Conservation (phyloP, 2,113 vertebrate species). For the Microcebus lehilahytsara region DNA sequence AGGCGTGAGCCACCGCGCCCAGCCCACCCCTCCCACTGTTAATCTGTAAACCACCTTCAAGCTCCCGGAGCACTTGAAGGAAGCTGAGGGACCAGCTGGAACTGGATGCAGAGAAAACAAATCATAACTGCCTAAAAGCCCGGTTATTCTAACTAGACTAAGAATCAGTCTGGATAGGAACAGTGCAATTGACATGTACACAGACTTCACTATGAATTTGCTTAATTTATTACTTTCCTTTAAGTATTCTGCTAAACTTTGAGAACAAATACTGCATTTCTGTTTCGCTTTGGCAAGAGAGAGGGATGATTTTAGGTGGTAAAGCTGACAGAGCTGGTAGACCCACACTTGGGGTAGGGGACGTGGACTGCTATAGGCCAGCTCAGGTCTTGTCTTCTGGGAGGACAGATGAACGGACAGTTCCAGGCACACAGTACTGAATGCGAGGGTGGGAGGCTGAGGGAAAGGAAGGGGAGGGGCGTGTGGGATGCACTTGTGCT, state of each 20-base stretch:
- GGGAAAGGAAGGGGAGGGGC: too few species aligned
- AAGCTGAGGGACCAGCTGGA: neutral
- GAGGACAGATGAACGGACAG: neutral
- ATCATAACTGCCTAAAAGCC: neutral
- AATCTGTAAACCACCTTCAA: neutral
- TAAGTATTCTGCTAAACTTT: neutral
- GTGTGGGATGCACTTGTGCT: accelerated
- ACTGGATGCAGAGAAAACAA: too few species aligned
- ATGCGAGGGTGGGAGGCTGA: neutral
- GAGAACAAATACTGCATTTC: neutral
- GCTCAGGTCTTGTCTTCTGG: too few species aligned
- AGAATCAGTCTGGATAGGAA: too few species aligned
- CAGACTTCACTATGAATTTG: neutral
- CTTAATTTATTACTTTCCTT: neutral
- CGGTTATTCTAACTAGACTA: neutral
- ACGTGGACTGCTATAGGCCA: accelerated
- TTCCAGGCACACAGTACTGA: too few species aligned
- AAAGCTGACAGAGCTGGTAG: neutral
- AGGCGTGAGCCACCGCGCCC: too few species aligned
- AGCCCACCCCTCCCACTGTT: too few species aligned
- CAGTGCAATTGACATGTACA: accelerated
- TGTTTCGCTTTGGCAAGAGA: neutral
- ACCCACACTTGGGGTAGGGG: too few species aligned
- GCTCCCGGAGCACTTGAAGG: neutral
- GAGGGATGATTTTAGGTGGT: neutral